Conservation (phyloP, 2,113 vertebrate genomes). For the Chionodraco myersi region DNA sequence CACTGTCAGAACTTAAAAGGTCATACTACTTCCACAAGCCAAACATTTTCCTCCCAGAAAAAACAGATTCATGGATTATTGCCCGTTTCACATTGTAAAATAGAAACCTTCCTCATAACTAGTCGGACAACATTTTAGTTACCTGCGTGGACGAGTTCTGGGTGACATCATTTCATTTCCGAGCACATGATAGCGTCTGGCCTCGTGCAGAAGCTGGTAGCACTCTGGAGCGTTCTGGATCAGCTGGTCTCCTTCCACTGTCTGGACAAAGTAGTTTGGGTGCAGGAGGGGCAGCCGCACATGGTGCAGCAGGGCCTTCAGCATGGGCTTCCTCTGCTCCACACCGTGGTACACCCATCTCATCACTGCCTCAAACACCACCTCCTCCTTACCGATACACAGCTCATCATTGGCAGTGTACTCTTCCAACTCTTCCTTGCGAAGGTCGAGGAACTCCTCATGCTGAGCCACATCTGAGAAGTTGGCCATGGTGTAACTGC, state of each 20-base stretch:
- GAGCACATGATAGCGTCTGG: slow-evolving; percentile 95
- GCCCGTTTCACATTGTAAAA: neutral
- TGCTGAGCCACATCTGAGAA: slow-evolving; percentile 94
- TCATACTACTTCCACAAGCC: neutral
- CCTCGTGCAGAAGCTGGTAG: slow-evolving; percentile 97
- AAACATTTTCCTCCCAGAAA: neutral
- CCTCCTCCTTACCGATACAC: slow-evolving; percentile 92
- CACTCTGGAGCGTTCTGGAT: slow-evolving; percentile 97
- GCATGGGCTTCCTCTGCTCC: slow-evolving; percentile 88
- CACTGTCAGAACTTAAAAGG: too few species aligned
- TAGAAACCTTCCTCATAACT: slow-evolving; percentile 19
- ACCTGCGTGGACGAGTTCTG: slow-evolving; percentile 97
- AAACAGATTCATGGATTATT: neutral
- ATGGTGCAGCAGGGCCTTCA: slow-evolving; percentile 93
- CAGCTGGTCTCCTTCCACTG: slow-evolving; percentile 95
- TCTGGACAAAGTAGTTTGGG: slow-evolving; percentile 99
- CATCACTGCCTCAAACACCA: slow-evolving; percentile 97
- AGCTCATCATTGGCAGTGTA: slow-evolving; percentile 94
- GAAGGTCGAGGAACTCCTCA: slow-evolving; percentile 93
- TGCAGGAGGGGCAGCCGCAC: slow-evolving; percentile 94
- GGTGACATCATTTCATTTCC: slow-evolving; percentile 99
- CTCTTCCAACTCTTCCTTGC: slow-evolving; percentile 94
- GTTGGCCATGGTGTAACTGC: slow-evolving; percentile 89
- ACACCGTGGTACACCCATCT: slow-evolving; percentile 94
- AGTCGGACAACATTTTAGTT: slow-evolving; percentile 7